Base-by-base conservation (phyloP, 2,113 vertebrate genomes). In the Ovibos moschatus region DNA sequence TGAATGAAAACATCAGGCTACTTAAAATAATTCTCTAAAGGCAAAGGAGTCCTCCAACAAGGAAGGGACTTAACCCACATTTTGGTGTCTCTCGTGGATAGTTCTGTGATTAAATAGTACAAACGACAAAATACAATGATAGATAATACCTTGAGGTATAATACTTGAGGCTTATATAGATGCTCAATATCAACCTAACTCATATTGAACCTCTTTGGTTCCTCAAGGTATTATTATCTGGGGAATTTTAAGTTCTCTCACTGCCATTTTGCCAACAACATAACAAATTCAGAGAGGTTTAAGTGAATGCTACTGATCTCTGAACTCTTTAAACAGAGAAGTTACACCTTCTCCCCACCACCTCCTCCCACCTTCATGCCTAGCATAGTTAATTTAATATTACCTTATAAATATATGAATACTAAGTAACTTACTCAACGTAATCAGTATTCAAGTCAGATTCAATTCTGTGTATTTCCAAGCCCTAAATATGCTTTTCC, bases 11-110 rank as follows among this genome's bases (percentile, higher is more conserved):
- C 45, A 95, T 62, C n/a, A 45, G n/a, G 23, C 30, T 90, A 78
- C 71, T 95, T 89, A 62, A 97, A 90, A 33, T 89, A 86, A 82
- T 92, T 84, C 40, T 97, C 92, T 58, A 76, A 94, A 81, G 64
- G 58, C 51, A 57, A 15, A 23, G 2, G 9, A 58, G 81, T 81
- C n/a, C 53, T 25, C 64, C 87, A 95, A 85, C 13, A 93, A 93
- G 36, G 17, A 91, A 84, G 21, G 13, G 25, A 71, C 11, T 87
- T 84, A 93, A 57, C 87, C 47, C 28, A 27, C n/a, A 85, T 51
- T 86, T 57, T 93, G 60, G 30, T 51, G 40, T 93, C 19, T 93
- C 62, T 81, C n/a, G 78, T 92, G 62, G 93, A 25, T 74, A 84
- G 36, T 58, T n/a, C 43, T 91, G n/a, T 85, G 40, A 96, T 90